Evolutionary conservation across 1,140 invertebrate genomes (phyloP), one percentile per base, ranked within the genome.

Genomic region (Zaprionus kolodkinae): DNA sequence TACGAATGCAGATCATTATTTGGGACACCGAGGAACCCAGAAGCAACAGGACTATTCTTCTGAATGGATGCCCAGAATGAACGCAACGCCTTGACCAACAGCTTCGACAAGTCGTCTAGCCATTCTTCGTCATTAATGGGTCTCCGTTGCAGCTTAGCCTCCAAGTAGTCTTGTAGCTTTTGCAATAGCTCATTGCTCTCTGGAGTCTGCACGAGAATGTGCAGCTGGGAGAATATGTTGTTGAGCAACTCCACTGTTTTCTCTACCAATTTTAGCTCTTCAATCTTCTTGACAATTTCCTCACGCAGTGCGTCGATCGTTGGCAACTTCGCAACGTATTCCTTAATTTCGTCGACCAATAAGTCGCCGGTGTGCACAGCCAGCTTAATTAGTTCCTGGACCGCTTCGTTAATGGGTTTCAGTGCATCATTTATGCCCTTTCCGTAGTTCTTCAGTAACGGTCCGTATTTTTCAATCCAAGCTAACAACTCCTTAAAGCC

Each of bases 371-470:
- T 93, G 43, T 93, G 92, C 9, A 93, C 90, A 11, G 94, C 77
- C 15, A 93, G 92, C 17, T 92, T 91, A 12, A 93, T 72, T 2
- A 93, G 75, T 78, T 94, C 94, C 25, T 93, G 81, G 2, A 93
- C 10, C 13, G 94, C 91, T 64, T 94, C 94, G 6, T 92, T 93
- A 0, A 95, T 27, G 52, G 95, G 94, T 63, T 93, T 93, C 35
- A 94, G 78, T 13, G 94, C 79, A 69, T 95, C 94, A 1, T 93
- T 93, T 3, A 95, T 76, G 0, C 93, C 81, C 36, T 94, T 93
- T 33, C 94, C 91, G 12, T 96, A 90, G 70, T 95, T 94, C 66
- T 96, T 94, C 3, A 97, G 82, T 72, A 96, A 95, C 6, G 94
- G 94, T 73, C 95, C 95, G 81, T 95, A 94, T 65, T 94, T 91